Percentiles rank a stretch among this genome's conserved stretches.
phyloP scores from a whole-genome alignment of 2,797 vertebrate genomes.

The Pipistrellus pipistrellus region DNA sequence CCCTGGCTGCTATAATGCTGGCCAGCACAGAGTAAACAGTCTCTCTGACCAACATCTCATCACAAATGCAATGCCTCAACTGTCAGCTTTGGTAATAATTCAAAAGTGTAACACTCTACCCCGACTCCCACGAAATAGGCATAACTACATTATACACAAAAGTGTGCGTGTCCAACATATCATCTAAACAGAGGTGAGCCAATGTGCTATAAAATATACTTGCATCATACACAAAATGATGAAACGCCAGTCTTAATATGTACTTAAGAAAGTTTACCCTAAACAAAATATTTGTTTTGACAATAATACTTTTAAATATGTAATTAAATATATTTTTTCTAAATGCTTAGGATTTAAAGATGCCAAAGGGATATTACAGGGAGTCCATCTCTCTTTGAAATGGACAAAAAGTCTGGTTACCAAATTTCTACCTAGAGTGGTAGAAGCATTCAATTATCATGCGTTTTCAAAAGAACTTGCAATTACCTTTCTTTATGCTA shows the following conservation, averaged over 20 bases:
- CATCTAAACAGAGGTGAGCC: background rate
- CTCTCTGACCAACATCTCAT: background rate
- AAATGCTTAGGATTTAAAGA: constrained; percentile 50
- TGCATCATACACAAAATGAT: background rate
- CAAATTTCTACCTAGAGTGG: background rate
- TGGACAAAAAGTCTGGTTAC: background rate
- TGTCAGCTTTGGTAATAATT: background rate
- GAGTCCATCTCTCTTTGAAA: background rate
- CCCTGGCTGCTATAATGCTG: background rate
- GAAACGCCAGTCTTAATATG: background rate
- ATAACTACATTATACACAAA: background rate
- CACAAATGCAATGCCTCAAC: background rate
- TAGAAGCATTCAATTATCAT: background rate
- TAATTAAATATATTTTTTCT: constrained; percentile 33
- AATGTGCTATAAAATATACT: background rate
- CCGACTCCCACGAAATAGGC: background rate
- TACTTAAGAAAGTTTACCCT: constrained; percentile 14
- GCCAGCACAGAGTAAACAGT: background rate
- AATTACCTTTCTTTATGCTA: background rate
- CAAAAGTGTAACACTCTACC: background rate
- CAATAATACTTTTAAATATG: constrained; percentile 8
- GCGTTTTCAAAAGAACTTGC: constrained; percentile 28
- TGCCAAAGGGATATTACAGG: background rate
- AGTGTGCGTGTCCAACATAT: background rate
- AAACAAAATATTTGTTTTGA: constrained; percentile 35